Conservation (phyloP, 1,140 invertebrate species). For the Megathymus violae region DNA sequence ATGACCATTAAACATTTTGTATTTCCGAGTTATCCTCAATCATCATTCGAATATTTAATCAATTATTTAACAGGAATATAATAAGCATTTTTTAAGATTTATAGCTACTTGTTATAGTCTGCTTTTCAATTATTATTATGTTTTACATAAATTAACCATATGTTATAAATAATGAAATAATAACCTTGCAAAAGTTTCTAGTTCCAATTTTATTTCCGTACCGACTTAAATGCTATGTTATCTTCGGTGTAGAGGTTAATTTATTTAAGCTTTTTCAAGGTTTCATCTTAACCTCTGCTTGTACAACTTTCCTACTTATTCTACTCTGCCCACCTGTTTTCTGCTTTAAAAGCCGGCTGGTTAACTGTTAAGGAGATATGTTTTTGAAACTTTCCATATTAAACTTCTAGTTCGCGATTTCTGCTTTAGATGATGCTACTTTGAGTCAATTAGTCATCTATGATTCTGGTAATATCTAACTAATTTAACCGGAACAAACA, state of each 20-base stretch:
- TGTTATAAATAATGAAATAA: not conserved
- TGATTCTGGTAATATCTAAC: too few species aligned
- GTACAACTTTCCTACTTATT: constrained; percentile 25
- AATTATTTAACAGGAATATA: too few species aligned
- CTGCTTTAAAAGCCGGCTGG: constrained; percentile 4
- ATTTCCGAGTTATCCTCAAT: too few species aligned
- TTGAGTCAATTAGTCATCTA: too few species aligned
- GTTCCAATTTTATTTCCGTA: constrained; percentile 17
- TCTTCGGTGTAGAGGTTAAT: constrained; percentile 20
- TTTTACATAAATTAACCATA: too few species aligned
- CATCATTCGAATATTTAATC: too few species aligned
- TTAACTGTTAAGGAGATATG: constrained; percentile 12
- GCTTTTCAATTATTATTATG: too few species aligned
- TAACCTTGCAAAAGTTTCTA: constrained; percentile 5
- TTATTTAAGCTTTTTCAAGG: constrained; percentile 26
- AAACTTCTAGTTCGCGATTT: constrained; percentile 3
- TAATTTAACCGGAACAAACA: too few species aligned
- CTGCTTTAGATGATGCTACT: not conserved
- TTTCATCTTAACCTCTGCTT: constrained; percentile 10
- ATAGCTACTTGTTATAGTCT: too few species aligned
- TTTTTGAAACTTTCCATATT: constrained; percentile 23
- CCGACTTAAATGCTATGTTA: not conserved
- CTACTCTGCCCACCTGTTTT: constrained; percentile 8
- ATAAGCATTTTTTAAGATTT: too few species aligned
- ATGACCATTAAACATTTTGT: too few species aligned